Evolutionary conservation across 2,113 vertebrate genomes (phyloP).

Genomic region (Gavia stellata): DNA sequence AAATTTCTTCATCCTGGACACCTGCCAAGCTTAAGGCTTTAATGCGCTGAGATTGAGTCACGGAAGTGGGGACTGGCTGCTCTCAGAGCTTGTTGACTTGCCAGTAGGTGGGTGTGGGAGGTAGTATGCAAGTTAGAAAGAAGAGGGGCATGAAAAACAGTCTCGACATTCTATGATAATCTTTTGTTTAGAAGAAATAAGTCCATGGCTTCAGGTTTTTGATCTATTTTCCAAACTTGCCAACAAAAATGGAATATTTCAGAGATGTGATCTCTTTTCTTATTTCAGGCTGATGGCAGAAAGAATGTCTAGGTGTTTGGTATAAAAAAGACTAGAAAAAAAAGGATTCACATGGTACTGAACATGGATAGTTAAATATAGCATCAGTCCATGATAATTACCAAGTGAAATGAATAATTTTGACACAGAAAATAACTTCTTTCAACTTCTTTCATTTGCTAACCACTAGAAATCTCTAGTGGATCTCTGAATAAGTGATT

Average conservation of each 20-base stretch:
- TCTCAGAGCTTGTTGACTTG: conserved; percentile 11
- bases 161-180: neutral
- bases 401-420: neutral
- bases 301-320: neutral
- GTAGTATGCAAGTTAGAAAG: neutral
- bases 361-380: neutral
- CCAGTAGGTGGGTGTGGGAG: conserved; percentile 35
- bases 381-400: neutral
- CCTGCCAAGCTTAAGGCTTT: conserved; percentile 49
- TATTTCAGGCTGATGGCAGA: neutral
- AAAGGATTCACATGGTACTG: neutral
- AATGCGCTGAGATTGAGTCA: conserved; percentile 39
- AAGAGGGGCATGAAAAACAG: neutral
- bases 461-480: neutral
- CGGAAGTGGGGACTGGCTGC: neutral
- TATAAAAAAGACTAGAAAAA: neutral
- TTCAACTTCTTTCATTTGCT: neutral
- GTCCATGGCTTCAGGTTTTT: neutral
- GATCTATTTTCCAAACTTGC: neutral
- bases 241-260: neutral
- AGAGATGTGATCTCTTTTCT: neutral
- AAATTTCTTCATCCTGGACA: conserved; percentile 45
- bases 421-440: neutral
- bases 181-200: neutral
- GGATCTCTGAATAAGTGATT: neutral